Evolutionary conservation across 2,888 invertebrate genomes (phyloP).

Genomic region (Lysandra coridon): DNA sequence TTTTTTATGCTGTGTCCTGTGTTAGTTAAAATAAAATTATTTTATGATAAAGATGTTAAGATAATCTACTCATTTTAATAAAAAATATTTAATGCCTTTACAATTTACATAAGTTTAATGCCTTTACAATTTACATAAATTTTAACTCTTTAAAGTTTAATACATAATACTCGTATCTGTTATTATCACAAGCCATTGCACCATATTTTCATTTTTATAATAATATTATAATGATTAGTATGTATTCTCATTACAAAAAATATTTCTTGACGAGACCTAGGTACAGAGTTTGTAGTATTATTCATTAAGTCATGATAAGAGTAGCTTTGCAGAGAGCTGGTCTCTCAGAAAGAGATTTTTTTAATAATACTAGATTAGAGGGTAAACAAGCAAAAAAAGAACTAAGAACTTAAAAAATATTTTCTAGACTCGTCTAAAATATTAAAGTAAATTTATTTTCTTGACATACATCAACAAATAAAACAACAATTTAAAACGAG

Average conservation of each 20-base stretch:
- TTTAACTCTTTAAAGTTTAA: not conserved
- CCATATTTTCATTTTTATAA: not conserved
- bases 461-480: not conserved
- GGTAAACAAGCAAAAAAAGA: not conserved
- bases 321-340: not conserved
- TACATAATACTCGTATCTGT: not conserved
- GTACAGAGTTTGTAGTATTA: not conserved
- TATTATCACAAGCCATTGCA: constrained; percentile 12
- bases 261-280: not conserved
- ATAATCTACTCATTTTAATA: not conserved
- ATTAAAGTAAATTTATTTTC: not conserved
- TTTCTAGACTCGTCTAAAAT: not conserved
- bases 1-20: too few species aligned
- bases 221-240: not conserved
- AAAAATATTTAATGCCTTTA: not conserved
- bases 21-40: too few species aligned
- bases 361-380: not conserved
- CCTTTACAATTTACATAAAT: not conserved
- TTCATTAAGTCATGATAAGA: not conserved
- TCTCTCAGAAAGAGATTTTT: not conserved
- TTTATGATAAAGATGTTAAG: too few species aligned
- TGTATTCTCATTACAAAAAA: not conserved
- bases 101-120: not conserved
- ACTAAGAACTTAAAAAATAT: too few species aligned
- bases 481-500: constrained; percentile 19